Evolutionary conservation across 2,113 vertebrate genomes (phyloP).

Genomic region (Geococcyx californianus): DNA sequence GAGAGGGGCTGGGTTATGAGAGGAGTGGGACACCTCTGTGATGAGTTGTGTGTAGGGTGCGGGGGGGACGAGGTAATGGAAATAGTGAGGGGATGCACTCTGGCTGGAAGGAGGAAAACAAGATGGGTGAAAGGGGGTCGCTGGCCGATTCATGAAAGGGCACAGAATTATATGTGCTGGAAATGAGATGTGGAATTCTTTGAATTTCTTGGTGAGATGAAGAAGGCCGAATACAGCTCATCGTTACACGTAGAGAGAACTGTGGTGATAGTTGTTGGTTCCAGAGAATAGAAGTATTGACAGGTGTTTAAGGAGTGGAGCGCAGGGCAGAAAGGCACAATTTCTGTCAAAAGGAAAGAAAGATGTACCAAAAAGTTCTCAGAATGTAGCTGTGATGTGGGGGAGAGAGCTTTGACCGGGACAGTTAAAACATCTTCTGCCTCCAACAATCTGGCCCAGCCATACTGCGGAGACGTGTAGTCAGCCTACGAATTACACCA

Average conservation of each 20-base stretch:
- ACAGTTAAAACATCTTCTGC: not conserved
- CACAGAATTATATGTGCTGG: not conserved
- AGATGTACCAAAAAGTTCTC: not conserved
- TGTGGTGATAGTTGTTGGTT: not conserved
- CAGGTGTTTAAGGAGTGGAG: not conserved
- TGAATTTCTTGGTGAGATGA: not conserved
- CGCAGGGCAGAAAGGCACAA: not conserved
- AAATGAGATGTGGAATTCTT: not conserved
- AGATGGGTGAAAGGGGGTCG: not conserved
- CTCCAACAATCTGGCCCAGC: not conserved
- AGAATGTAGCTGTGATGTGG: not conserved
- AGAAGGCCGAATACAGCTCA: not conserved
- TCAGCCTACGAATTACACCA: not conserved
- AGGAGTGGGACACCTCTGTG: not conserved
- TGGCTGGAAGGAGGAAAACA: not conserved
- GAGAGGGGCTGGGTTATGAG: accelerated
- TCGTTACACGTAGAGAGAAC: not conserved
- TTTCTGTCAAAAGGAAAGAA: not conserved
- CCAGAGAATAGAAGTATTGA: not conserved
- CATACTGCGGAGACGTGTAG: not conserved
- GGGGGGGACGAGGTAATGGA: not conserved
- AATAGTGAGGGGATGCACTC: not conserved
- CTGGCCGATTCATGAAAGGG: not conserved
- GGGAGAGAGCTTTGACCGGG: not conserved
- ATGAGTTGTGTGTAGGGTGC: not conserved